Percentiles rank a stretch among this genome's conserved stretches.
Conservation (phyloP, 1,140 invertebrate species). For the Cecropterus lyciades region DNA sequence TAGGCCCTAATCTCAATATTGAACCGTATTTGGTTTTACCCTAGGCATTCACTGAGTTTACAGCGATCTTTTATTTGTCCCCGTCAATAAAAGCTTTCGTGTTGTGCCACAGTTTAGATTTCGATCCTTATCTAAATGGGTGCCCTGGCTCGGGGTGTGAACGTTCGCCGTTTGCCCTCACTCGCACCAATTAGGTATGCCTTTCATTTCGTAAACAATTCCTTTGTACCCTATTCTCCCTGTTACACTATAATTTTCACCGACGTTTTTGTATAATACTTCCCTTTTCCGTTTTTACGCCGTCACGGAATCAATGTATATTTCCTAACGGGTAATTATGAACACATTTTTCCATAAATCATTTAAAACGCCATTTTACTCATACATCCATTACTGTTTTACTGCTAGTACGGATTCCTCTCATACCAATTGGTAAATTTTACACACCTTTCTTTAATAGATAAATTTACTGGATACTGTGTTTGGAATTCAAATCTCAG, state of each 20-base stretch:
- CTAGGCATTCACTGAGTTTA: conserved; percentile 38
- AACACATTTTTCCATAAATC: too few relatives aligned
- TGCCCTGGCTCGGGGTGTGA: conserved; percentile 58
- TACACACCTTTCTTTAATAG: too few relatives aligned
- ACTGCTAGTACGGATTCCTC: too few relatives aligned
- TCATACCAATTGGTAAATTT: too few relatives aligned
- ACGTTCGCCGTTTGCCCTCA: conserved; percentile 65
- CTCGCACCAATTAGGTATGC: conserved; percentile 41
- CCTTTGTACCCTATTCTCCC: conserved; percentile 22
- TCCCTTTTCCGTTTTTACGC: not conserved
- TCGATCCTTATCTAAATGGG: conserved; percentile 73
- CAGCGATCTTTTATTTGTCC: conserved; percentile 59
- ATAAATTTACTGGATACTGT: too few relatives aligned
- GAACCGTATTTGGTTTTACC: not conserved
- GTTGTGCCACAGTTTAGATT: conserved; percentile 65
- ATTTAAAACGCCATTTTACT: too few relatives aligned
- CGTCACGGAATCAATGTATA: not conserved
- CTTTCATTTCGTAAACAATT: conserved; percentile 41
- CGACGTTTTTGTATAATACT: conserved; percentile 16
- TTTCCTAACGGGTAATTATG: not conserved
- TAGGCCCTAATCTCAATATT: too few relatives aligned
- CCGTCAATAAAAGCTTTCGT: conserved; percentile 69
- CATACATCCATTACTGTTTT: too few relatives aligned
- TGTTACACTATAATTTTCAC: conserved; percentile 27
- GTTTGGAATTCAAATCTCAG: too few relatives aligned